These are phyloP conservation scores for Pandemis cinnamomeana DNA, from an alignment of 2,888 invertebrate genomes.

Conservation along the genomic window DNA sequence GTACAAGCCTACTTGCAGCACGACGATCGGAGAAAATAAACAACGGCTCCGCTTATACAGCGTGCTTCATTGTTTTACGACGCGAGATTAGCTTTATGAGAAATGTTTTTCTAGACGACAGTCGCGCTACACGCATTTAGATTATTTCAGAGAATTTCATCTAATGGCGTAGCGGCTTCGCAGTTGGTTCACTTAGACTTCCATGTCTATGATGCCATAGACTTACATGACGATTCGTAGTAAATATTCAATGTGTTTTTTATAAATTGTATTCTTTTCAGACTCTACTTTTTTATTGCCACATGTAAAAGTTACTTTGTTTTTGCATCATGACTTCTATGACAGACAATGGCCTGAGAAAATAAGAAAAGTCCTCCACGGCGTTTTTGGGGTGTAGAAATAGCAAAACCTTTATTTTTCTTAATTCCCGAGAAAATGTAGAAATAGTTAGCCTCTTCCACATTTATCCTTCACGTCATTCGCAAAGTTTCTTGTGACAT, in stretches of 20 bases:
- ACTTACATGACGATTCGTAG: too few relatives aligned
- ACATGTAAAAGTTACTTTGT: too few relatives aligned
- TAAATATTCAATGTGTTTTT: too few relatives aligned
- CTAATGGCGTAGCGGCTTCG: background rate
- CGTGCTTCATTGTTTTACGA: constrained; percentile 44
- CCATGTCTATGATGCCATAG: background rate
- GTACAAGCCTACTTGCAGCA: constrained; percentile 41
- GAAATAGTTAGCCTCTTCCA: constrained; percentile 12
- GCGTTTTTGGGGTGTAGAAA: too few relatives aligned
- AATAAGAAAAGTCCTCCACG: too few relatives aligned
- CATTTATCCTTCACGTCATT: background rate
- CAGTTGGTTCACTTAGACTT: constrained; percentile 25
- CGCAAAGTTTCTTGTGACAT: constrained; percentile 2
- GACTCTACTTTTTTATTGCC: too few relatives aligned
- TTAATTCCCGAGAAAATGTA: background rate
- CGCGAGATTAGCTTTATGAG: constrained; percentile 48
- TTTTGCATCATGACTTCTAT: too few relatives aligned
- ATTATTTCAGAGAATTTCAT: constrained; percentile 33
- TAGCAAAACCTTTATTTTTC: too few relatives aligned
- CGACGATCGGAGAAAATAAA: constrained; percentile 30
- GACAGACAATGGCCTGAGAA: too few relatives aligned
- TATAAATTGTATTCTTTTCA: too few relatives aligned
- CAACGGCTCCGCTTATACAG: constrained; percentile 43
- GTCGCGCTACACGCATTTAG: constrained; percentile 29
- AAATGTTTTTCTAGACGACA: constrained; percentile 43